These are phyloP conservation scores for Anguilla japonica DNA, from an alignment of 2,113 vertebrate species.

Conservation along the genomic window DNA sequence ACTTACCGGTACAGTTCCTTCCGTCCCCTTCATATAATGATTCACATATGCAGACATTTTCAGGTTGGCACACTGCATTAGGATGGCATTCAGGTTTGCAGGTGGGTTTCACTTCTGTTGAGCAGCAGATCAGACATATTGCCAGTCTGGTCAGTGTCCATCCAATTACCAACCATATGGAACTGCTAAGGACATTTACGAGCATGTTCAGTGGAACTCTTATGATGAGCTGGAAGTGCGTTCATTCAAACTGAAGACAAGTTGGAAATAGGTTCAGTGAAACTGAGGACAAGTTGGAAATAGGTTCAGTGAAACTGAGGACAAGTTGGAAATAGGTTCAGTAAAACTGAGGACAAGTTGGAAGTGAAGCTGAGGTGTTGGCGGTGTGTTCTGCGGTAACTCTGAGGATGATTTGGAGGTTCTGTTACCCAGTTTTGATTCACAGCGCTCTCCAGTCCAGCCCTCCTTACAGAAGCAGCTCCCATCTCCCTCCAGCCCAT, in stretches of 20 bases:
- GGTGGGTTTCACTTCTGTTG: slow-evolving; percentile 58
- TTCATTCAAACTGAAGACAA: too few species aligned
- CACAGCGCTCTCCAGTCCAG: slow-evolving; percentile 75
- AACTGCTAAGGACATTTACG: too few species aligned
- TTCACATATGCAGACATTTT: slow-evolving; percentile 78
- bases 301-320: too few species aligned
- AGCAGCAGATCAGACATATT: neutral
- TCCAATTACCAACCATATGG: neutral
- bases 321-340: too few species aligned
- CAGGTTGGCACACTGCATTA: slow-evolving; percentile 73
- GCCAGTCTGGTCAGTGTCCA: neutral
- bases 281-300: too few species aligned
- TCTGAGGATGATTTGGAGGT: neutral
- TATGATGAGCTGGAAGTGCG: too few species aligned
- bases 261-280: too few species aligned
- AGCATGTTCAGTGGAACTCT: too few species aligned
- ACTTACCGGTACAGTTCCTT: slow-evolving; percentile 73
- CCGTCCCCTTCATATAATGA: slow-evolving; percentile 85
- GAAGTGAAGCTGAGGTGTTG: too few species aligned
- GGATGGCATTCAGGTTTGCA: slow-evolving; percentile 78
- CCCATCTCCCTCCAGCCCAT: slow-evolving; percentile 74
- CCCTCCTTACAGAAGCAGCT: slow-evolving; percentile 79
- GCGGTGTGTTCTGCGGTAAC: neutral
- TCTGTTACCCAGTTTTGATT: slow-evolving; percentile 69
- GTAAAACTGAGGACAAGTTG: too few species aligned